phyloP scores from a whole-genome alignment of 2,888 invertebrate species.

The Lysandra bellargus region DNA sequence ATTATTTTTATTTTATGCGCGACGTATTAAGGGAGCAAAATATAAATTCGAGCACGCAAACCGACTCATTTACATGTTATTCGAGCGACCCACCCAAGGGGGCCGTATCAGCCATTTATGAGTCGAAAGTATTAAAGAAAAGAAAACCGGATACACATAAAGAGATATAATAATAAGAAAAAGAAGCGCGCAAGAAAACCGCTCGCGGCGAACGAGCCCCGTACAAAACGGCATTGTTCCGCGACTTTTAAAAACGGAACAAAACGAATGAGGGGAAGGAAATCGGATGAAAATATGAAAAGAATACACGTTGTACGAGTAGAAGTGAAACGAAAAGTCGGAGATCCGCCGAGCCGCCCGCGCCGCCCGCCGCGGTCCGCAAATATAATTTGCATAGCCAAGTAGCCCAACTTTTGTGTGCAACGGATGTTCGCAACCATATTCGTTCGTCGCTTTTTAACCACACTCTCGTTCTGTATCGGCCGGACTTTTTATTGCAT shows the following conservation, averaged over 20 bases:
- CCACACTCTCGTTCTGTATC: conserved; percentile 76
- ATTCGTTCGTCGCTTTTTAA: conserved; percentile 79
- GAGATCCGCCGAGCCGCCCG: conserved; percentile 74
- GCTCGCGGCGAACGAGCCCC: conserved; percentile 76
- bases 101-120: conserved; percentile 79
- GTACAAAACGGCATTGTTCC: conserved; percentile 77
- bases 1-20: conserved; percentile 27
- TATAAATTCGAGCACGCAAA: conserved; percentile 67
- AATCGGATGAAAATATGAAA: conserved; percentile 81
- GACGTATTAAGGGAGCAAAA: conserved; percentile 43
- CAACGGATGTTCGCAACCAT: conserved; percentile 77
- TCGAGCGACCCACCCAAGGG: conserved; percentile 76
- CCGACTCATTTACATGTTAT: conserved; percentile 79
- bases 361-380: conserved; percentile 67
- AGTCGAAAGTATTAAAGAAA: conserved; percentile 79
- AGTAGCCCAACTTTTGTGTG: conserved; percentile 80
- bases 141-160: conserved; percentile 75
- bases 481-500: conserved; percentile 75
- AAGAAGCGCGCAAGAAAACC: conserved; percentile 74
- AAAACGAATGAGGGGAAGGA: conserved; percentile 78
- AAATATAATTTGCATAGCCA: conserved; percentile 82
- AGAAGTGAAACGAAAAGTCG: conserved; percentile 78
- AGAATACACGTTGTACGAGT: conserved; percentile 76
- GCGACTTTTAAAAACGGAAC: conserved; percentile 77
- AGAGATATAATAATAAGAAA: conserved; percentile 71